Evolutionary conservation across 2,888 invertebrate species (phyloP).

Genomic region (Pseudococcus longispinus): DNA sequence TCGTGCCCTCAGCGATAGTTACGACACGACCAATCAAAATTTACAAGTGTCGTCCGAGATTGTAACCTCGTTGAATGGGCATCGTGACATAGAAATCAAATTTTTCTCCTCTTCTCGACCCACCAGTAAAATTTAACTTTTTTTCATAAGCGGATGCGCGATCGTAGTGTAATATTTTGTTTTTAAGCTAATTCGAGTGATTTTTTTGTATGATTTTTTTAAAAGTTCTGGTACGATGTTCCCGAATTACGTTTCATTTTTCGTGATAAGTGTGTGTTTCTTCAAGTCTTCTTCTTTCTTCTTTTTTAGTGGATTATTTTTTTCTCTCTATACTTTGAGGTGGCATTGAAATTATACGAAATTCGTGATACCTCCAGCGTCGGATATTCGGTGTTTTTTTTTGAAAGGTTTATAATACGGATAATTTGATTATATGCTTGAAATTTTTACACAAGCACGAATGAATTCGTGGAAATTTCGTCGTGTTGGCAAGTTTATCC

Average conservation of each 20-base stretch:
- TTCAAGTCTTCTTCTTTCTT: background rate
- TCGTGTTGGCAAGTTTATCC: background rate
- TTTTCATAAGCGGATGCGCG: background rate
- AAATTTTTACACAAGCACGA: background rate
- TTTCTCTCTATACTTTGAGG: background rate
- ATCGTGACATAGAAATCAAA: slow-evolving; percentile 79
- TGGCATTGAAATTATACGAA: slow-evolving; percentile 28
- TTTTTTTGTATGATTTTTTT: background rate
- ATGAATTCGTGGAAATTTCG: background rate
- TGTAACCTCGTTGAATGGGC: slow-evolving; percentile 78
- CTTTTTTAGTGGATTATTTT: background rate
- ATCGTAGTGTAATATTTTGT: background rate
- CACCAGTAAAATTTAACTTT: slow-evolving; percentile 38
- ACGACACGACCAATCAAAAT: slow-evolving; percentile 62
- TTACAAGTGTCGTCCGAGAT: slow-evolving; percentile 80
- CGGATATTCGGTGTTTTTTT: background rate
- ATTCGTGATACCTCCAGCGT: background rate
- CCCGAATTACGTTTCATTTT: slow-evolving; percentile 28
- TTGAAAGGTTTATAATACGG: background rate
- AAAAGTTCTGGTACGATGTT: slow-evolving; percentile 38
- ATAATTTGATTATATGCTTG: slow-evolving; percentile 6
- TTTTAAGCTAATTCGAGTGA: background rate
- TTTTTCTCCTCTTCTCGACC: slow-evolving; percentile 71
- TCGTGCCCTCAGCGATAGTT: slow-evolving; percentile 62
- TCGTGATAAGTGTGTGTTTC: slow-evolving; percentile 28